Evolutionary conservation across 2,888 invertebrate species (phyloP).

Genomic region (Drosophila cyrtoloma): DNA sequence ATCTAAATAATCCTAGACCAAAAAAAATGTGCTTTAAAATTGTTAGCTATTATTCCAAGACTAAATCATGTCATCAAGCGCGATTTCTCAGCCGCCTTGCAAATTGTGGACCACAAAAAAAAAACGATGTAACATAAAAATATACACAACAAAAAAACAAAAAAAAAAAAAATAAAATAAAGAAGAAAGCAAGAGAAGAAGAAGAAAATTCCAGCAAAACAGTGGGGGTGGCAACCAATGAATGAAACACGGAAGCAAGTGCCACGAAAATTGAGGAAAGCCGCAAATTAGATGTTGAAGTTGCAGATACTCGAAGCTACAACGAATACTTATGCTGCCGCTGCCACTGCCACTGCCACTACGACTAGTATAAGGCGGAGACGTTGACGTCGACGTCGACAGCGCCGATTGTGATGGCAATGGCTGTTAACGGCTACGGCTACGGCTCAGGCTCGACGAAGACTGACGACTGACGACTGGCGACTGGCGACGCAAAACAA

Average conservation of each 20-base stretch:
- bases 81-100: not conserved
- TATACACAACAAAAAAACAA: conserved; percentile 1
- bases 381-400: not conserved
- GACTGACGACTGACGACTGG: conserved; percentile 10
- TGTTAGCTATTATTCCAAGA: not conserved
- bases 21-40: too few species aligned
- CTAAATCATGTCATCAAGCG: not conserved
- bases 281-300: conserved; percentile 74
- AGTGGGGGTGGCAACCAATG: conserved; percentile 23
- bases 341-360: not conserved
- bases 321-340: not conserved
- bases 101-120: conserved; percentile 2
- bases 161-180: conserved; percentile 4
- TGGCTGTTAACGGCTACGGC: conserved; percentile 35
- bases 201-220: conserved; percentile 33
- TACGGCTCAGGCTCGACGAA: conserved; percentile 11
- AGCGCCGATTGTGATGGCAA: not conserved
- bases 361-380: conserved; percentile 1
- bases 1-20: too few species aligned
- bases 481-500: conserved; percentile 56
- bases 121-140: conserved; percentile 4
- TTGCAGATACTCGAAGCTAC: conserved; percentile 31
- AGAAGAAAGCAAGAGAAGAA: conserved; percentile 26
- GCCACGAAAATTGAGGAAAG: conserved; percentile 55
- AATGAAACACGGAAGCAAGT: conserved; percentile 54